Base-by-base conservation (phyloP, 2,888 invertebrate species). In the Nowickia ferox region DNA sequence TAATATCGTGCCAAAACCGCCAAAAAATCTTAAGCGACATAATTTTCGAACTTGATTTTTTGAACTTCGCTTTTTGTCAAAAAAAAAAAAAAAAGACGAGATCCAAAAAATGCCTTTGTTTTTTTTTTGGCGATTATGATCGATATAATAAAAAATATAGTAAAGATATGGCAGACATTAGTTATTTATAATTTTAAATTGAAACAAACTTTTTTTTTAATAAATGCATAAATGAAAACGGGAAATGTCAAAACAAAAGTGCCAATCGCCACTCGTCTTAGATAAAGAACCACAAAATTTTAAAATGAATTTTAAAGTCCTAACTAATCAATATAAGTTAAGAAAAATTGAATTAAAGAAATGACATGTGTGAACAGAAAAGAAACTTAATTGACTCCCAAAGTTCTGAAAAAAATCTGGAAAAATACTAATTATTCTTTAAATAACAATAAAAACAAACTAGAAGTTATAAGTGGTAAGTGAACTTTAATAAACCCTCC, bases 381-480 rank as follows among this genome's bases (percentile, higher is more conserved):
- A n/a, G n/a, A 9, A 61, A 17, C 30, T 17, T 42, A n/a, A 61
- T 13, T 38, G n/a, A 38, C 59, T 40, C n/a, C 10, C 40, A 61
- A 81, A 72, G 22, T 66, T 65, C 9, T 8, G 59, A 44, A 61
- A 19, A 61, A 71, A 68, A 53, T 38, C 42, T 44, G 66, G 38
- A 51, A 61, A 63, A 44, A 19, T 48, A 30, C 22, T 11, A 53
- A 44, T 13, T 53, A 71, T 71, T 75, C 44, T 46, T 61, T 53
- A 61, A 66, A 42, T 59, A 57, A 61, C 15, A 63, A 79, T 79
- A 74, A 61, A 80, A 75, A 59, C 44, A 75, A 75, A 53, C 38
- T 68, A 68, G n/a, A 75, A 81, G 61, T 63, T 68, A 75, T 81
- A 75, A 68, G 81, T 81, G 81, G 81, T 81, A 81, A 81, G 81